Base-by-base conservation (phyloP, 2,113 vertebrate species). In the Bagarius yarrelli region DNA sequence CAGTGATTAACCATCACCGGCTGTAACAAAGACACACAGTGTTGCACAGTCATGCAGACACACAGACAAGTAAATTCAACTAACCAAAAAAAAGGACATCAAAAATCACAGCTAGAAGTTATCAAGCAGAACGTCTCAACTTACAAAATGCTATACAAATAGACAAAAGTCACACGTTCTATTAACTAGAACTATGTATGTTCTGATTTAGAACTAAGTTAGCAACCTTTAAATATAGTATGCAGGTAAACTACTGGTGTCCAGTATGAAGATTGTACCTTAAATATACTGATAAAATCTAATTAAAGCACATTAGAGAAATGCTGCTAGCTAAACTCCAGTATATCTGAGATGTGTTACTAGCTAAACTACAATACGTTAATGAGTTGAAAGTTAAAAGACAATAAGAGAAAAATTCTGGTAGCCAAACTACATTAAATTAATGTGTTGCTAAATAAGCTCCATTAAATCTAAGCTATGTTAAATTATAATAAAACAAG, bases 11-110 rank as follows among this genome's bases (percentile, higher is more conserved):
- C 78, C 77, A 32, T 64, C 77, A 66, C 61, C 25, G 74, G 44
- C 36, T 71, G 25, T 73, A 84, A 86, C 83, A 86, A 86, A 83
- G 85, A 69, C 78, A 78, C 70, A 79, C 85, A 83, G 75, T 86
- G 79, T 76, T 50, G 69, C 15, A n/a, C n/a, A n/a, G n/a, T 77
- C 61, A 70, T 69, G 79, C 66, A 66, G 77, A 59, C 63, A 79
- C n/a, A 76, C 2, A 70, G 64, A 44, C 47, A 52, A 3, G 18
- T 55, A 73, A 34, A 73, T 34, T 16, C 36, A 71, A n/a, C 19
- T 16, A 77, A 70, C 27, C 27, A 77, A 23, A 47, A n/a, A 32
- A n/a, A 32, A 40, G 34, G 32, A 81, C 8, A 27, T 52, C 44
- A 57, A 32, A 21, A 81, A 44, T 66, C 50, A 56, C 59, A 74